Evolutionary conservation across 2,797 vertebrate genomes (phyloP), one percentile per base, ranked within the genome.

Genomic region (Enteromius paludinosus): DNA sequence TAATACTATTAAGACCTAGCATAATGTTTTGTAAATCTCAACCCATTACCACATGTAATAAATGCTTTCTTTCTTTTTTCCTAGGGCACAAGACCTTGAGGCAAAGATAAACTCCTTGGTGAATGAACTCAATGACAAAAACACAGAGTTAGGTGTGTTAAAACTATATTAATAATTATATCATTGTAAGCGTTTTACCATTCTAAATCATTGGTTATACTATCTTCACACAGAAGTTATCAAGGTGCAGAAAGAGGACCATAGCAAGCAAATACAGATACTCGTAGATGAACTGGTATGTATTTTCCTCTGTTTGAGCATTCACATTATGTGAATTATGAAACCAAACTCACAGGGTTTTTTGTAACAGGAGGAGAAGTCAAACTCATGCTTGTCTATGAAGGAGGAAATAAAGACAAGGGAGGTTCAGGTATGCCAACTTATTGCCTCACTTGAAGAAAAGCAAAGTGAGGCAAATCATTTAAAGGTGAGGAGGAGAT

Each of bases 271-370:
- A 87, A 91, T 97, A 85, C 90, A 95, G 91, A 90, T 91, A 82
- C 88, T 97, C 52, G 91, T 91, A 88, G 89, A 90, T 86, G 87
- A 93, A 81, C 84, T 96, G 93, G 97, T 98, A 96, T 82, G 65
- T 81, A 23, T 20, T 52, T 64, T 78, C 18, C 41, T 62, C 45
- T 41, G 78, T 38, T 66, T 49, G 76, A 77, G 3, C 5, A 75
- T 30, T 66, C 5, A 4, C 65, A 20, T 72, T 78, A 9, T 87
- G 4, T 30, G 15, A 25, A n/a, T 56, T 47, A 73, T 25, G 25
- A 43, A 52, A 70, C 6, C 45, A 74, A 72, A 20, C 12, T 72
- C 1, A 71, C 65, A 47, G 54, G 78, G 33, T 25, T 68, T 68
- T 56, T 1, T 64, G 10, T 80, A 25, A 8, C 69, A 96, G 95